phyloP scores from a whole-genome alignment of 2,888 invertebrate genomes.

The Gryllus longicercus region DNA sequence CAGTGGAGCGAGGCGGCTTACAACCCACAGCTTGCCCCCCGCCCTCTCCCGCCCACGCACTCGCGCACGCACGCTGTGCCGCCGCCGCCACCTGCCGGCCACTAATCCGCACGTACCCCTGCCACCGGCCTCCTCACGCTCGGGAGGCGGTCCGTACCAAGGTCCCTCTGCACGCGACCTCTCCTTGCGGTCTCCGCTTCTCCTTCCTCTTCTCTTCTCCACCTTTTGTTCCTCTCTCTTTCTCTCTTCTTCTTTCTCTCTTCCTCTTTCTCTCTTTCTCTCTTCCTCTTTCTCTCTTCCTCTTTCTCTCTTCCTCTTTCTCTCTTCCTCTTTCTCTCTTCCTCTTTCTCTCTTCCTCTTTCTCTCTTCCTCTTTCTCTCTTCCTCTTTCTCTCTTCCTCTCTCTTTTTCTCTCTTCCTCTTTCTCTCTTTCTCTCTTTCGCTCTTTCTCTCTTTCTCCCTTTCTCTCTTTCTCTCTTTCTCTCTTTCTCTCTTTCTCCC shows the following conservation, averaged over 20 bases:
- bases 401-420: not conserved
- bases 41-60: too few species aligned
- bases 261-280: not conserved
- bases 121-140: too few species aligned
- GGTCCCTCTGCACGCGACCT: too few species aligned
- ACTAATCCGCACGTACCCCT: not conserved
- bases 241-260: not conserved
- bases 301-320: not conserved
- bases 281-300: constrained; percentile 6
- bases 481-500: not conserved
- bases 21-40: too few species aligned
- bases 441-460: too few species aligned
- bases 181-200: too few species aligned
- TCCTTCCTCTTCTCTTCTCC: too few species aligned
- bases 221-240: not conserved
- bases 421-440: constrained; percentile 9
- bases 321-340: not conserved
- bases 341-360: not conserved
- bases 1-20: too few species aligned
- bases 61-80: too few species aligned
- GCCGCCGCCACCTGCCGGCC: not conserved
- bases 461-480: not conserved
- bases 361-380: not conserved
- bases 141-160: too few species aligned
- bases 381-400: not conserved